Evolutionary conservation across 2,113 vertebrate genomes (phyloP).

Genomic region (Rhipidura dahli): DNA sequence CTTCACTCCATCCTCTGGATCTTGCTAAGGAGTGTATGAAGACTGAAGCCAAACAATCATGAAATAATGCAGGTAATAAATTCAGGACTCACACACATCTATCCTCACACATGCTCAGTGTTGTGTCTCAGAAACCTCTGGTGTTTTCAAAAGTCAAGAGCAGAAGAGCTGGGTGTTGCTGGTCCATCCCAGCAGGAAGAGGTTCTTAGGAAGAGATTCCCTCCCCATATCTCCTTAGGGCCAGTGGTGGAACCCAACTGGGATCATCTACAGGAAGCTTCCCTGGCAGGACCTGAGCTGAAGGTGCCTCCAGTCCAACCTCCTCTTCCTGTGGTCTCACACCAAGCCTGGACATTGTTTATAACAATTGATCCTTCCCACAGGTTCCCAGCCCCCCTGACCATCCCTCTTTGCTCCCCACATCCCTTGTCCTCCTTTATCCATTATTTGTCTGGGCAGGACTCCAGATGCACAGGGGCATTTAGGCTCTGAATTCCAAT

Average conservation of each 20-base stretch:
- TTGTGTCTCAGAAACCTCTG: background rate
- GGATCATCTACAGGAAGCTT: background rate
- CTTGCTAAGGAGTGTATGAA: background rate
- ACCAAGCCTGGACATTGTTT: background rate
- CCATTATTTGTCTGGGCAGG: background rate
- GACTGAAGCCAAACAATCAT: background rate
- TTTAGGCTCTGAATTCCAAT: background rate
- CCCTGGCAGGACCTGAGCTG: fast-evolving
- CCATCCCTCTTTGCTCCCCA: background rate
- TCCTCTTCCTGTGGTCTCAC: background rate
- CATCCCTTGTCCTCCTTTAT: background rate
- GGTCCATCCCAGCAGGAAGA: background rate
- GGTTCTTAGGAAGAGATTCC: background rate
- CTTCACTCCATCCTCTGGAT: background rate
- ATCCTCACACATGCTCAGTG: background rate
- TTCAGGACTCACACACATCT: background rate
- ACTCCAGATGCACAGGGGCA: background rate
- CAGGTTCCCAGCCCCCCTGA: background rate
- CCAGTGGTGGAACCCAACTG: fast-evolving
- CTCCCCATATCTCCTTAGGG: background rate
- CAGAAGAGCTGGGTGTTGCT: background rate
- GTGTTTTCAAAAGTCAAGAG: background rate
- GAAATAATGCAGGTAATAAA: background rate
- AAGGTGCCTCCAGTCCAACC: background rate
- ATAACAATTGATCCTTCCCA: background rate